Base-by-base conservation (phyloP, 2,888 invertebrate species). In the Dorcus parallelipipedus region DNA sequence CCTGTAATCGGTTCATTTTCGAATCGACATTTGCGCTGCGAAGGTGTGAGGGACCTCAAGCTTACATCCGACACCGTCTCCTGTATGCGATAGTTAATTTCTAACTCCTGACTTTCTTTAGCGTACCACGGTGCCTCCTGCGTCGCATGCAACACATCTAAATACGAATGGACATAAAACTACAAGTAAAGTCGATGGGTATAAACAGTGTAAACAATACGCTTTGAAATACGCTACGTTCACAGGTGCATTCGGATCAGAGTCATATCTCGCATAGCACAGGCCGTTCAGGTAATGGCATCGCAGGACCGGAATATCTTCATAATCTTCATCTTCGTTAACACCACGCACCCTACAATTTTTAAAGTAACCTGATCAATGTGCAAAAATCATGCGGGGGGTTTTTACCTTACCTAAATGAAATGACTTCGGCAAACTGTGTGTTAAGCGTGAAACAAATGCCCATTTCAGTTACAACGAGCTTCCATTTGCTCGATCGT, bases 361-460 rank as follows among this genome's bases (percentile, higher is more conserved):
- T 20, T 3, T 20, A 20, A 20, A 20, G 20, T 20, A 20, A 20
- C 20, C 3, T n/a, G n/a, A 20, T 20, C 20, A 0, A 14, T 14
- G 14, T 14, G 14, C 14, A 14, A 14, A 14, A 20, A 20, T 20
- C 1, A 20, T 20, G 20, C 3, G 20, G 20, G 20, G 2, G 20
- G 2, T 20, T 3, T 3, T 0, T 20, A 20, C 20, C 20, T 3
- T 69, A 84, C 84, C 67, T 70, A 2, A 83, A 71, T 6, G 80
- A 75, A 0, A 83, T 74, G 54, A 84, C 79, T 41, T 77, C 69
- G 0, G 82, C 66, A 7, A 85, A 82, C 33, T 83, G 73, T 0
- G 87, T 85, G 69, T 88, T 89, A 38, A 85, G 82, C 3, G 82
- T 80, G 69, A 84, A 85, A 65, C 89, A 90, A 0, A 82, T 78